Conservation (phyloP, 2,113 vertebrate genomes). For the Callopanchax toddi region DNA sequence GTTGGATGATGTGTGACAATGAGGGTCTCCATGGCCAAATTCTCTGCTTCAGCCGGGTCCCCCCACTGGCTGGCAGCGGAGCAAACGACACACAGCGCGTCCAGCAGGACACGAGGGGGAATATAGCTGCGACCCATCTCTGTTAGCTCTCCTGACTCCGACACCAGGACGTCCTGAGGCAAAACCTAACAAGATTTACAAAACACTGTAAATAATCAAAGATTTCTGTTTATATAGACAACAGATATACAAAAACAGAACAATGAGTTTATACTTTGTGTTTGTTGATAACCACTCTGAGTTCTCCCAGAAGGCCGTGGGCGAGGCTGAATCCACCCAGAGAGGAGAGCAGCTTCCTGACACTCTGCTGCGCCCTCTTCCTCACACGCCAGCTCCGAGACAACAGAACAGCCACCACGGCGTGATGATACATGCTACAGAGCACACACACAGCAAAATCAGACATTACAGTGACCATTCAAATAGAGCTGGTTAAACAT, state of each 20-base stretch:
- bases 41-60: constrained; percentile 82
- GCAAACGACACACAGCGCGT: constrained; percentile 87
- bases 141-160: constrained; percentile 85
- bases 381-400: constrained; percentile 89
- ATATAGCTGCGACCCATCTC: constrained; percentile 85
- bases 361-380: constrained; percentile 87
- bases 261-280: constrained; percentile 83
- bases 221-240: too few relatives aligned
- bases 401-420: constrained; percentile 83
- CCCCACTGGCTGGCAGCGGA: constrained; percentile 83
- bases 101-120: constrained; percentile 86
- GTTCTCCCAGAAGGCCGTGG: constrained; percentile 88
- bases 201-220: background rate
- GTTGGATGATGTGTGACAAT: constrained; percentile 92
- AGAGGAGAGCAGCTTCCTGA: constrained; percentile 89
- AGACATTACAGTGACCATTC: too few relatives aligned
- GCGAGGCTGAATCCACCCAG: constrained; percentile 87
- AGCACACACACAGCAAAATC: too few relatives aligned
- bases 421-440: constrained; percentile 89
- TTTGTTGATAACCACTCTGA: constrained; percentile 85
- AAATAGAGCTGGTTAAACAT: too few relatives aligned
- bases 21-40: constrained; percentile 88
- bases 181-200: constrained; percentile 80
- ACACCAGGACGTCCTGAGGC: constrained; percentile 83
- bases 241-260: too few relatives aligned